phyloP scores from a whole-genome alignment of 2,888 invertebrate genomes.

The Euplagia quadripunctaria region DNA sequence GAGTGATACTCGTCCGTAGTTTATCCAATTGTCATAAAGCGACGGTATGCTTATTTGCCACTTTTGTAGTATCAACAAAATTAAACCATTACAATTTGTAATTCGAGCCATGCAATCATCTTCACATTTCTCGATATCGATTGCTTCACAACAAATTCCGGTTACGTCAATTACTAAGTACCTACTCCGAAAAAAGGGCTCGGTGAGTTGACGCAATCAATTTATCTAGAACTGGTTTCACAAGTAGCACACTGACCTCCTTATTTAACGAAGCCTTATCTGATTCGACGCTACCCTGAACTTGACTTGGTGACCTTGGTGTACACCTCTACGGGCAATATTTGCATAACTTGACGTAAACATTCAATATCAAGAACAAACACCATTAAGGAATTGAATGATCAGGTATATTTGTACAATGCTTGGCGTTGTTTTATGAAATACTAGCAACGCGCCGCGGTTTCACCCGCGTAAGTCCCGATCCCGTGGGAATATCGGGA shows the following conservation, averaged over 20 bases:
- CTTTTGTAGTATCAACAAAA: neutral
- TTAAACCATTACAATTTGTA: neutral
- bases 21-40: no score
- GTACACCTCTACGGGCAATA: conserved; percentile 4
- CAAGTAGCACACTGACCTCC: conserved; percentile 42
- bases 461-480: no score
- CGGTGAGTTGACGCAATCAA: conserved; percentile 32
- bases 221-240: conserved; percentile 21
- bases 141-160: conserved; percentile 3
- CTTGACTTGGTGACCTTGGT: conserved; percentile 57
- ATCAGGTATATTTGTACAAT: neutral
- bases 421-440: neutral
- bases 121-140: neutral
- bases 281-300: conserved; percentile 55
- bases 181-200: conserved; percentile 25
- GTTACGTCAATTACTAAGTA: neutral
- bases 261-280: conserved; percentile 41
- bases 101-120: neutral
- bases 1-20: neutral
- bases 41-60: neutral
- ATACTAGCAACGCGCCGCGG: no score
- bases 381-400: neutral
- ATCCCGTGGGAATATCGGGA: no score
- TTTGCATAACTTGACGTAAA: neutral
- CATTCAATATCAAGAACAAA: conserved; percentile 31